Base-by-base conservation (phyloP, 2,888 invertebrate genomes). In the Parelbella ahira region DNA sequence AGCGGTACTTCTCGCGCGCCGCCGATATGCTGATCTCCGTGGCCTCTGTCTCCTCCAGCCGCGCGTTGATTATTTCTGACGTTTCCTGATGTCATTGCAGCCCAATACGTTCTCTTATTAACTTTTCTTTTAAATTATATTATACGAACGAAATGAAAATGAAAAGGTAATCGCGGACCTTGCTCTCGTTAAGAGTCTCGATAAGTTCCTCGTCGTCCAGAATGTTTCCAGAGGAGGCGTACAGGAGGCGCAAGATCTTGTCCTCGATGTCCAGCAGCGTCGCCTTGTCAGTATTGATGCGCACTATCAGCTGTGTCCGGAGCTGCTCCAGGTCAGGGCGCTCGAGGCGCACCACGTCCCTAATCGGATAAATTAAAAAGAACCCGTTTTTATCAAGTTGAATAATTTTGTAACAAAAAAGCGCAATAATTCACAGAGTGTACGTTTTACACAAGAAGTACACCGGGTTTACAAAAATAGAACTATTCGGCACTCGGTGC, bases 121-220 rank as follows among this genome's bases (percentile, higher is more conserved):
- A n/a, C n/a, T n/a, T n/a, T n/a, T n/a, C n/a, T n/a, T n/a, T n/a
- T n/a, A n/a, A n/a, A n/a, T n/a, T n/a, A n/a, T n/a, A n/a, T n/a
- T n/a, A n/a, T n/a, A n/a, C n/a, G n/a, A n/a, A n/a, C n/a, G n/a
- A n/a, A n/a, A n/a, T n/a, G n/a, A n/a, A n/a, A n/a, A n/a, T n/a
- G n/a, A n/a, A n/a, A n/a, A n/a, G n/a, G n/a, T n/a, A n/a, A n/a
- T n/a, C 7, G 28, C 23, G 1, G 59, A 91, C 92, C 82, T 96
- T 96, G 65, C 95, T 95, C 61, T 95, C 94, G 71, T 96, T 95
- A 5, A 97, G 88, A 0, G 97, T 95, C 65, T 97, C 94, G 43
- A 97, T 96, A 8, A 97, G 91, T 60, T 95, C 95, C 67, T 97
- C 97, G 64, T 97, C 97, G 67, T 98, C 97, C 24, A 98, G 89